Conservation (phyloP, 2,797 vertebrate species). For the Platalea minor region DNA sequence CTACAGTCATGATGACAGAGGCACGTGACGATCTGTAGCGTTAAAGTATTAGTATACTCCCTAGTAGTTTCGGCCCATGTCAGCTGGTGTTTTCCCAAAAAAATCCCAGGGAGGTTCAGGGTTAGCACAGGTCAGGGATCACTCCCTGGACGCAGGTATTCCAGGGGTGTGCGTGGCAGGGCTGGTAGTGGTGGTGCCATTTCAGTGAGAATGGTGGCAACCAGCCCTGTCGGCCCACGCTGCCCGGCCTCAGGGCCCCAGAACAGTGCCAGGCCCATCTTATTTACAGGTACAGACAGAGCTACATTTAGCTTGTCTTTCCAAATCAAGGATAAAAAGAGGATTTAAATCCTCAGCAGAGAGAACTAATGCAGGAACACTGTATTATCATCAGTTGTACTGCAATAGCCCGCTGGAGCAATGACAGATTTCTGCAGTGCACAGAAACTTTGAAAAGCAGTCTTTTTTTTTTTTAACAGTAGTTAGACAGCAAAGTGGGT, state of each 20-base stretch:
- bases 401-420: background rate
- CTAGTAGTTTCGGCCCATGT: background rate
- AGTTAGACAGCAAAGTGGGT: background rate
- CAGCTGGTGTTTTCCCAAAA: background rate
- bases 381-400: background rate
- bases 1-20: background rate
- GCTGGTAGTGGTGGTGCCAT: background rate
- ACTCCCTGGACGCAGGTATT: background rate
- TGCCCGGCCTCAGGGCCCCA: background rate
- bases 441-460: background rate
- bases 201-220: background rate
- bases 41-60: background rate
- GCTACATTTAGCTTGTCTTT: background rate
- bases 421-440: background rate
- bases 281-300: background rate
- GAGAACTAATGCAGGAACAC: background rate
- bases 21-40: fast-evolving
- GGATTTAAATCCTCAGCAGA: background rate
- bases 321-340: background rate
- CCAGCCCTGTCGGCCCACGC: background rate
- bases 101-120: background rate
- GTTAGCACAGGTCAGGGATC: background rate
- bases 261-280: background rate
- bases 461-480: background rate
- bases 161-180: background rate